Evolutionary conservation across 1,140 invertebrate species (phyloP).

Genomic region (Drosophila persimilis): DNA sequence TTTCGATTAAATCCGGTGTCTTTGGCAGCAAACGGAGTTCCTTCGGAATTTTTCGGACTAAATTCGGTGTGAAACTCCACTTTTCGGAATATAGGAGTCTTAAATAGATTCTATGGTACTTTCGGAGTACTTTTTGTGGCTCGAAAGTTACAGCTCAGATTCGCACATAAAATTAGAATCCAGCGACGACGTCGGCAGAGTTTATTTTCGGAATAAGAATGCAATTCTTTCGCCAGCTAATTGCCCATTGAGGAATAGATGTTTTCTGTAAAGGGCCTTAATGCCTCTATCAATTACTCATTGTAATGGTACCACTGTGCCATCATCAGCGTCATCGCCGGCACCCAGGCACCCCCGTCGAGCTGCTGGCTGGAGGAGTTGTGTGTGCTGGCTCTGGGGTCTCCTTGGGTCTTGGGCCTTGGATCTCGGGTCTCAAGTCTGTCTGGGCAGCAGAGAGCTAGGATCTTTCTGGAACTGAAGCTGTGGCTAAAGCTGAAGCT

Average conservation of each 20-base stretch:
- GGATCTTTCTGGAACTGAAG: constrained; percentile 42
- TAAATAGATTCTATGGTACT: not conserved
- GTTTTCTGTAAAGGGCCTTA: constrained; percentile 9
- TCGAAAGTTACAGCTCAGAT: no score
- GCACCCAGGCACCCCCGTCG: constrained; percentile 66
- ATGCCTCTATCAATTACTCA: constrained; percentile 33
- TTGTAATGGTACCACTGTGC: constrained; percentile 58
- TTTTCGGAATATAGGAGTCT: no score
- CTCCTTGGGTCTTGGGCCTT: constrained; percentile 10
- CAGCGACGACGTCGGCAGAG: no score
- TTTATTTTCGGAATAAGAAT: not conserved
- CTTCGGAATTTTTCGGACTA: no score
- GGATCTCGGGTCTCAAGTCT: constrained; percentile 5
- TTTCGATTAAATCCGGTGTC: no score
- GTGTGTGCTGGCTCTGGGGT: constrained; percentile 11
- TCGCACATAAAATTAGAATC: no score
- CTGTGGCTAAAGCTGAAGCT: constrained; percentile 18
- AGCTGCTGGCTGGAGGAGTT: constrained; percentile 50
- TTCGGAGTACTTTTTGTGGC: not conserved
- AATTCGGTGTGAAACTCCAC: no score
- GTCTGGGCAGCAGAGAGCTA: constrained; percentile 14
- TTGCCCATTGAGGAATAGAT: constrained; percentile 38
- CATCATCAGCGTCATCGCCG: constrained; percentile 24
- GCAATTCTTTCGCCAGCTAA: constrained; percentile 32
- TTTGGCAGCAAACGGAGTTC: no score